phyloP scores from a whole-genome alignment of 2,797 vertebrate genomes.

The Tangara arthus region DNA sequence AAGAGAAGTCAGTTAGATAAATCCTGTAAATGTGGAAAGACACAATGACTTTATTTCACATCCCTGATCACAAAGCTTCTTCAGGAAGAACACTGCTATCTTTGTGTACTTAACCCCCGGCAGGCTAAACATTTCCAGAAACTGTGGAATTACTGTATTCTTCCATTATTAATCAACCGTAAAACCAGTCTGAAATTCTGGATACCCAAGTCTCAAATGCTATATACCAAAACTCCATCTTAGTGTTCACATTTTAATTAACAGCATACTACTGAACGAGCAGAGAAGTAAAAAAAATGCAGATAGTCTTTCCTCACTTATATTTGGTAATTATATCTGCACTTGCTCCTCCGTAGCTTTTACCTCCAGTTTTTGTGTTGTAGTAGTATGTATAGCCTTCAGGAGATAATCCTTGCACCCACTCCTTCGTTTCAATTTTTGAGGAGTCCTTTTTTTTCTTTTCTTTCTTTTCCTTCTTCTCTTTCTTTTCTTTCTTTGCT shows the following conservation, averaged over 20 bases:
- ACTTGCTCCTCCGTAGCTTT: slow-evolving; percentile 1
- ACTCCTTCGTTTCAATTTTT: slow-evolving; percentile 59
- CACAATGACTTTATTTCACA: not conserved
- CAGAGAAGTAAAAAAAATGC: not conserved
- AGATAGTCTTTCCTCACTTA: not conserved
- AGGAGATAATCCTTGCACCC: slow-evolving; percentile 83
- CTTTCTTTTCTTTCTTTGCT: slow-evolving; percentile 58
- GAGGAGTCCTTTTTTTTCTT: slow-evolving; percentile 50
- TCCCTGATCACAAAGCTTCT: not conserved
- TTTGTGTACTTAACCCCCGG: not conserved
- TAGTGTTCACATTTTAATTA: not conserved
- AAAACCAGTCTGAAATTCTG: not conserved
- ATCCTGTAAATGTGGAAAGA: not conserved
- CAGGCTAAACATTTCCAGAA: not conserved
- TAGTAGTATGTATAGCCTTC: slow-evolving; percentile 89
- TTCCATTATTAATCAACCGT: not conserved
- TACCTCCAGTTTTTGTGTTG: slow-evolving; percentile 89
- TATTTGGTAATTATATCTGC: not conserved
- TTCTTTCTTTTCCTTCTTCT: slow-evolving; percentile 68
- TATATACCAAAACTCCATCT: not conserved
- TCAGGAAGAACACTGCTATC: not conserved
- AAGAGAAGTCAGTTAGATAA: not conserved
- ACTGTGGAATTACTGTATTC: not conserved
- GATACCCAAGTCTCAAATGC: not conserved
- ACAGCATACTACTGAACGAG: not conserved